phyloP scores from a whole-genome alignment of 1,140 invertebrate species.

The Pemphigus obesinymphae region DNA sequence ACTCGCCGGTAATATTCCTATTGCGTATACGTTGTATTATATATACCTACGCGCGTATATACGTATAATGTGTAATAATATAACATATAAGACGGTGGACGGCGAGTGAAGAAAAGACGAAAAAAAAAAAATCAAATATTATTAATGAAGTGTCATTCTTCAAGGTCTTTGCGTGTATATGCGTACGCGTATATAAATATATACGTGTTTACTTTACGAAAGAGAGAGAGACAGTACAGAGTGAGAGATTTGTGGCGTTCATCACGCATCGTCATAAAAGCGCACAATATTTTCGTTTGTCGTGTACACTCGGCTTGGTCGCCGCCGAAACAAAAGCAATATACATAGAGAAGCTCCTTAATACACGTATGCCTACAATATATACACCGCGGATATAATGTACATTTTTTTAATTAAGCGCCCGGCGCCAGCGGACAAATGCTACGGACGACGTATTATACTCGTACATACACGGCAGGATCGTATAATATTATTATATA shows the following conservation, averaged over 20 bases:
- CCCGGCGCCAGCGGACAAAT: slow-evolving; percentile 37
- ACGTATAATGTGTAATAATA: slow-evolving; percentile 1
- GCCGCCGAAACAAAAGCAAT: slow-evolving; percentile 10
- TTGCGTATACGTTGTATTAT: too few species aligned
- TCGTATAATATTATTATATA: slow-evolving; percentile 11
- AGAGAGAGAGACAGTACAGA: not conserved
- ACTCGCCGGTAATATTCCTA: too few species aligned
- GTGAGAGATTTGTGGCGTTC: not conserved
- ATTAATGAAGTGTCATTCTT: slow-evolving; percentile 41
- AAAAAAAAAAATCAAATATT: slow-evolving; percentile 26
- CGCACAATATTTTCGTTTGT: slow-evolving; percentile 30
- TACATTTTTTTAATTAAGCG: slow-evolving; percentile 36
- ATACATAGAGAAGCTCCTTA: not conserved
- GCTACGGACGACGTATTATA: not conserved
- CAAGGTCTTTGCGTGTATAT: not conserved
- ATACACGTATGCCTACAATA: not conserved
- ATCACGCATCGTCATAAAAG: not conserved
- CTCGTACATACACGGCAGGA: not conserved
- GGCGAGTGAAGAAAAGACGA: slow-evolving; percentile 4
- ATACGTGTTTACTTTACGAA: not conserved
- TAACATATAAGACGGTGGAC: not conserved
- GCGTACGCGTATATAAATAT: not conserved
- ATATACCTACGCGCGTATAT: not conserved
- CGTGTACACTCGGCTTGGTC: not conserved
- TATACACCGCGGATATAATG: not conserved